Conservation (phyloP, 2,797 vertebrate species). For the Spinibarbus caldwelli region DNA sequence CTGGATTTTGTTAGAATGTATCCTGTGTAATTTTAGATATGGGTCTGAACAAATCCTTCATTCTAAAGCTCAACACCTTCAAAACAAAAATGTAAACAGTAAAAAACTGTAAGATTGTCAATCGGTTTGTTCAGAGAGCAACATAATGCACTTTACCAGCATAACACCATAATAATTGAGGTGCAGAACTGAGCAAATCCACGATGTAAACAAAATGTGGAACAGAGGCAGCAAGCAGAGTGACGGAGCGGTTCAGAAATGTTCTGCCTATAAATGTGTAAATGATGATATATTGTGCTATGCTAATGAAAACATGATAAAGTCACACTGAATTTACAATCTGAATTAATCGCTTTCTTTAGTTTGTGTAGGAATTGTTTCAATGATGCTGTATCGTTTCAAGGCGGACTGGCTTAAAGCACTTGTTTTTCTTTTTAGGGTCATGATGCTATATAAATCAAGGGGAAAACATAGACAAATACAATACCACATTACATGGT, state of each 20-base stretch:
- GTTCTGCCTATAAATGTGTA: too few relatives aligned
- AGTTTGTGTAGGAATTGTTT: slow-evolving; percentile 16
- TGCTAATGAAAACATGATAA: background rate
- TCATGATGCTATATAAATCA: slow-evolving; percentile 67
- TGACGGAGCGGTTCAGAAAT: slow-evolving; percentile 66
- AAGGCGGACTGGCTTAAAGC: slow-evolving; percentile 80
- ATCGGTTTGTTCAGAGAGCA: slow-evolving; percentile 65
- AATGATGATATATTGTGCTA: slow-evolving; percentile 17
- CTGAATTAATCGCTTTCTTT: slow-evolving; percentile 12
- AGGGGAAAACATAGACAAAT: slow-evolving; percentile 57
- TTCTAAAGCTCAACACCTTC: slow-evolving; percentile 54
- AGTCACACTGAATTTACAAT: background rate
- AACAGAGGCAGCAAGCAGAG: slow-evolving; percentile 17
- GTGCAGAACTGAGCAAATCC: slow-evolving; percentile 6
- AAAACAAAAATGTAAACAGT: slow-evolving; percentile 64
- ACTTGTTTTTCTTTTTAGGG: slow-evolving; percentile 69
- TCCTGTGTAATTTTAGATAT: slow-evolving; percentile 23
- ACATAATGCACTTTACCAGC: slow-evolving; percentile 59
- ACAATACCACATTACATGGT: slow-evolving; percentile 77
- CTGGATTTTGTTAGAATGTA: slow-evolving; percentile 2
- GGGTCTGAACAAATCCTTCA: slow-evolving; percentile 54
- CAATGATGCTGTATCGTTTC: slow-evolving; percentile 55
- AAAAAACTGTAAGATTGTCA: slow-evolving; percentile 77
- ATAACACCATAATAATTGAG: slow-evolving; percentile 39
- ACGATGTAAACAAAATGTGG: slow-evolving; percentile 59